A percentile compares a stretch with the other conserved stretches of the same genome.
Evolutionary conservation across 2,888 invertebrate species (phyloP).

Genomic region (Tenthredo livida): DNA sequence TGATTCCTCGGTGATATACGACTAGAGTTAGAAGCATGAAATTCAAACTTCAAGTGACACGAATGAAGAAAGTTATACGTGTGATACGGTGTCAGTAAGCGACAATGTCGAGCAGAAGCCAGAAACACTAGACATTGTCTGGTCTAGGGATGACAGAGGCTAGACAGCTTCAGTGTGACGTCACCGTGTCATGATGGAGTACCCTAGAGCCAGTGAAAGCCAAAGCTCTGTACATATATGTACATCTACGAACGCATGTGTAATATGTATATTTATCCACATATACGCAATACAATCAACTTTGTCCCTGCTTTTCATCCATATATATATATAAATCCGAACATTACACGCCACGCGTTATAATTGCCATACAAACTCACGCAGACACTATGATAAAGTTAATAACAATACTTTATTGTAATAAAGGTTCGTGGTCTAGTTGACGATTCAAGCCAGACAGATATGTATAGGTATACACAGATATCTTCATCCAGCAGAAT

Average conservation of each 20-base stretch:
- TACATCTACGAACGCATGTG: neutral
- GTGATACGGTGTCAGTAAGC: slow-evolving; percentile 53
- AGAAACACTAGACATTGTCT: slow-evolving; percentile 36
- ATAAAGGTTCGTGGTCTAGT: neutral
- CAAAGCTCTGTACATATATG: slow-evolving; percentile 29
- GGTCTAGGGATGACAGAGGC: slow-evolving; percentile 54
- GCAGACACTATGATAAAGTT: neutral
- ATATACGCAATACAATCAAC: neutral
- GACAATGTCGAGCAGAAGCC: slow-evolving; percentile 55
- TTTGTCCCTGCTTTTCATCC: neutral
- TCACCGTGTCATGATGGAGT: slow-evolving; percentile 68
- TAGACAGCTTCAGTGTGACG: slow-evolving; percentile 67
- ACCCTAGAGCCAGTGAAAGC: slow-evolving; percentile 68
- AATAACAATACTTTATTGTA: neutral
- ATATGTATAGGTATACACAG: too few species aligned
- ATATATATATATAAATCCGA: neutral
- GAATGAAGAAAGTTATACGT: slow-evolving; percentile 11
- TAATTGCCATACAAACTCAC: neutral
- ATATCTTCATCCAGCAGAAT: too few species aligned
- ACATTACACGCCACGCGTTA: neutral
- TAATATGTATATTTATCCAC: neutral
- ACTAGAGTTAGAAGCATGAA: neutral
- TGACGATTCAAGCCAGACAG: neutral
- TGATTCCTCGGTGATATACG: slow-evolving; percentile 17
- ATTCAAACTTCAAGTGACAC: neutral